Percentiles rank a stretch among this genome's conserved stretches.
phyloP scores from a whole-genome alignment of 2,888 invertebrate genomes.

The Ophioninae sp. region DNA sequence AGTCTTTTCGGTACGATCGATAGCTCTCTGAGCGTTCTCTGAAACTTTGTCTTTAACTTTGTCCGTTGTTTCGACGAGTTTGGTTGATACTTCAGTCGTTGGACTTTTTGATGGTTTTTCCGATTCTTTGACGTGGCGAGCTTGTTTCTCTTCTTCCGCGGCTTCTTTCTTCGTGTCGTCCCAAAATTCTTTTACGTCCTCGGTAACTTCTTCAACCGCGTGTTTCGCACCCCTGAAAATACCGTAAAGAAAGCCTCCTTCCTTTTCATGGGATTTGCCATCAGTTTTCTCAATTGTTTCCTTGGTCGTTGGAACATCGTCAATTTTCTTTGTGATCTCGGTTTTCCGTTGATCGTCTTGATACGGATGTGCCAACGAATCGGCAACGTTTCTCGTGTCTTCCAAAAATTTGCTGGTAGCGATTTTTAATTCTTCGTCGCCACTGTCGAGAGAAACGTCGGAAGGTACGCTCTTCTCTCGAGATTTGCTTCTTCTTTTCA shows the following conservation, averaged over 20 bases:
- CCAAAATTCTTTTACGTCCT: constrained; percentile 67
- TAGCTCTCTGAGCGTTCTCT: constrained; percentile 34
- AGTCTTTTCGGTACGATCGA: constrained; percentile 31
- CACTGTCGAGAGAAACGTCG: constrained; percentile 64
- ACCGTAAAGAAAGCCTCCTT: constrained; percentile 65
- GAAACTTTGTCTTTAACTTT: constrained; percentile 39
- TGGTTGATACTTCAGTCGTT: constrained; percentile 46
- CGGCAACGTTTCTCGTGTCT: constrained; percentile 71
- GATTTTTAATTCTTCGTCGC: constrained; percentile 66
- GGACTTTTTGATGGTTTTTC: constrained; percentile 58
- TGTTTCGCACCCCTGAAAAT: constrained; percentile 65
- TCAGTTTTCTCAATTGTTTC: constrained; percentile 55
- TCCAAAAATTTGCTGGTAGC: constrained; percentile 74
- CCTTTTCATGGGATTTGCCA: constrained; percentile 65
- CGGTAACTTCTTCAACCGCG: constrained; percentile 64
- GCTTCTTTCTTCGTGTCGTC: constrained; percentile 65
- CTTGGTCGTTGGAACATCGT: constrained; percentile 45
- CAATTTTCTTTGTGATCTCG: constrained; percentile 33
- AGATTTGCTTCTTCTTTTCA: constrained; percentile 62
- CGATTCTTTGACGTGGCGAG: constrained; percentile 47
- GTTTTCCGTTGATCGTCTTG: constrained; percentile 62
- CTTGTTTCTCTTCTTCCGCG: constrained; percentile 60
- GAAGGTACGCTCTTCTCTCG: constrained; percentile 59
- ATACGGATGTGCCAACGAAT: constrained; percentile 66
- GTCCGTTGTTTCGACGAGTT: constrained; percentile 53